Base-by-base conservation (phyloP, 1,140 invertebrate species). In the Zelostemma sp. region DNA sequence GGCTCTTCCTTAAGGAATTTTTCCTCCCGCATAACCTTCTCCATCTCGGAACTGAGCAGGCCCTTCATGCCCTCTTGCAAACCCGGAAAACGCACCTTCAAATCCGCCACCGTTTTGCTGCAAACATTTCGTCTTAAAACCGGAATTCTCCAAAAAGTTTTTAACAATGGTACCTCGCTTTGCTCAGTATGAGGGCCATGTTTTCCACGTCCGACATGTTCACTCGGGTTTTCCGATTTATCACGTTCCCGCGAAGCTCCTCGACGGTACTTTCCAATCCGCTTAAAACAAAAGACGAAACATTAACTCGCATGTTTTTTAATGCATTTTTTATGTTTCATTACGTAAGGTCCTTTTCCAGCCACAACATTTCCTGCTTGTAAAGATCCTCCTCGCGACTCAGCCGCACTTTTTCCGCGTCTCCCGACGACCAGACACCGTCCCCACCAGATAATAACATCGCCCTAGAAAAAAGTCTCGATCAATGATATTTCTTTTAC, bases 201-300 rank as follows among this genome's bases (percentile, higher is more conserved):
- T 94, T 94, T 81, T 99, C 97, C 1, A 99, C 96, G 80, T 98
- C 97, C 0, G 92, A 91, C 93, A 97, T 97, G 79, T 97, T 98
- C 8, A 99, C 96, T 31, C 96, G 89, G 41, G 95, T 97, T 80
- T 96, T 93, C 53, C 95, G 89, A 85, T 97, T 97, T 45, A 98
- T 96, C 0, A 98, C 97, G 82, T 98, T 97, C 38, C 93, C 93
- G 50, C 96, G 89, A 38, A 99, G 86, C 80, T 97, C 95, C 85
- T 99, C 97, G 1, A 99, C 97, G 3, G 95, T 95, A 18, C 91
- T 90, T 86, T 99, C 97, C 45, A 99, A 87, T 81, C 98, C 96
- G 72, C 95, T 93, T 77, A 56, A 46, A 40, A 18, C 1, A 46
- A 41, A 50, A 62, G 66, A 1, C 58, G 59, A 66, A 31, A 45